These are phyloP conservation scores for Harpagifer antarcticus DNA, from an alignment of 2,797 vertebrate genomes.

Conservation along the genomic window DNA sequence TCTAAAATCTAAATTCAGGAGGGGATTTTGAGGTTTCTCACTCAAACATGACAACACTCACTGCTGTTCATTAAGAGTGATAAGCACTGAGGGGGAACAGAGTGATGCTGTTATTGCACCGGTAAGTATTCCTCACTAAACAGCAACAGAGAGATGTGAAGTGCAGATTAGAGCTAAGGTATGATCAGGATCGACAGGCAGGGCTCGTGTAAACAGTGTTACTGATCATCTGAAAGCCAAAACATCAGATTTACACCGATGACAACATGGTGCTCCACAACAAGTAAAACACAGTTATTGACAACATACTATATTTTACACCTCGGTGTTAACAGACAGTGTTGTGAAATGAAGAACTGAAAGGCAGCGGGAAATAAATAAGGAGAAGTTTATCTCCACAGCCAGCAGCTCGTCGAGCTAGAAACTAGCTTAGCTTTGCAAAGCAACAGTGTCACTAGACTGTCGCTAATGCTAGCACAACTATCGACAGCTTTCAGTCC, in stretches of 20 bases:
- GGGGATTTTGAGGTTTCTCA: neutral
- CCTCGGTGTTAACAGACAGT: neutral
- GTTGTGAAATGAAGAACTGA: neutral
- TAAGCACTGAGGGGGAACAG: too few species aligned
- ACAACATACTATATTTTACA: too few species aligned
- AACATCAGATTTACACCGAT: neutral
- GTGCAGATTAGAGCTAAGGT: neutral
- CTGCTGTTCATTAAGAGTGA: too few species aligned
- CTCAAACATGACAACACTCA: neutral
- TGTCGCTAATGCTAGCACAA: conserved; percentile 34
- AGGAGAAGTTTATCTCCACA: conserved; percentile 14
- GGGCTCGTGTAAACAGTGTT: neutral
- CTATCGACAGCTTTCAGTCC: neutral
- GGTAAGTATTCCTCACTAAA: too few species aligned
- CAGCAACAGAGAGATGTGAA: neutral
- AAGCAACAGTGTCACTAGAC: conserved; percentile 24
- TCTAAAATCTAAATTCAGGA: neutral
- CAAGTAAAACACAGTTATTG: neutral
- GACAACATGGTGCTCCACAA: neutral
- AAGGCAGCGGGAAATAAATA: neutral
- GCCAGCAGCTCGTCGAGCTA: conserved; percentile 16
- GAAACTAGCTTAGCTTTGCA: conserved; percentile 11
- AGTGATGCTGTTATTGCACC: too few species aligned
- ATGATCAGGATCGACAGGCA: neutral
- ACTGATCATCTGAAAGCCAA: neutral